Evolutionary conservation across 2,888 invertebrate species (phyloP), one percentile per base, ranked within the genome.

Genomic region (Agrilus biguttatus): DNA sequence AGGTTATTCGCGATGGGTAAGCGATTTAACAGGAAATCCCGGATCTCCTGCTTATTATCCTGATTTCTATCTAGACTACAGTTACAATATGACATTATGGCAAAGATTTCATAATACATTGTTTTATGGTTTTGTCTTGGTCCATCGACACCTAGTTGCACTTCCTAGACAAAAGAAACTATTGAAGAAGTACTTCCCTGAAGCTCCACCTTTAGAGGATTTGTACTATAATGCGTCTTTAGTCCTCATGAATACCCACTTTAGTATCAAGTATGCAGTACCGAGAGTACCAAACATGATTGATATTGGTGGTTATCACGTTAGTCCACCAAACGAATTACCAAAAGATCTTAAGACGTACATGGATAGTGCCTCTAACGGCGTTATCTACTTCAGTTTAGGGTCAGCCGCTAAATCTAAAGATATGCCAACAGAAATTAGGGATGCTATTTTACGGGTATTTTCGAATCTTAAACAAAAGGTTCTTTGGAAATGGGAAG

Each of bases 401-500:
- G 80, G 79, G 2, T 74, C 78, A 1, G 72, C 74, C 49, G 64
- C 77, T 0, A 66, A 69, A 44, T 74, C 73, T 46, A 62, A 69
- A 7, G 67, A 75, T 47, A 57, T 82, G 43, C 70, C 74, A 0
- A 50, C 56, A 0, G 68, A 72, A 1, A 74, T 70, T 48, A 62
- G 67, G 19, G 58, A 68, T 14, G 71, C 67, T 1, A 69, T 83
- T 28, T 58, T 75, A 8, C 72, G 72, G 44, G 72, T 71, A 2
- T 74, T 83, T 41, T 64, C 70, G 1, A 68, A 67, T 46, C 53
- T 80, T 0, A 77, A 78, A 47, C 75, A 79, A 48, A 74, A 71
- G 7, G 72, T 83, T 1, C 54, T 83, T 19, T 80, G 79, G 80
- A 82, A 82, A 63, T 82, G 78, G 76, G 78, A 80, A 51, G 71